Evolutionary conservation across 2,888 invertebrate species (phyloP).

Genomic region (Tyria jacobaeae): DNA sequence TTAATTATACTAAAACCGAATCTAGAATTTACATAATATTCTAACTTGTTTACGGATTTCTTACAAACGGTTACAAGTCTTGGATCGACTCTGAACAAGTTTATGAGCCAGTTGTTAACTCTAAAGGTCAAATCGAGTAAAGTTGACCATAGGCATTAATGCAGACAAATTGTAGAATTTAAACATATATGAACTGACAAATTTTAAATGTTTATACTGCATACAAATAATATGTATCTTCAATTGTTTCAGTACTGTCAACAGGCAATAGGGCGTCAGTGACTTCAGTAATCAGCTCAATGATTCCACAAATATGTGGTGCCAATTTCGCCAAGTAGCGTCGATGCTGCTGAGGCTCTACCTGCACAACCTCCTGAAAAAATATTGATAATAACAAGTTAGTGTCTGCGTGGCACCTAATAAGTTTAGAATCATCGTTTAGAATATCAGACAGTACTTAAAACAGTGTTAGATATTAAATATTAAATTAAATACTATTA

Average conservation of each 20-base stretch:
- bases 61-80: too few relatives aligned
- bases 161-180: too few relatives aligned
- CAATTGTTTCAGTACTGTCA: conserved; percentile 69
- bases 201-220: too few relatives aligned
- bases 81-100: too few relatives aligned
- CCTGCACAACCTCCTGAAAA: conserved; percentile 82
- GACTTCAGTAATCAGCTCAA: conserved; percentile 70
- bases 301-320: conserved; percentile 78
- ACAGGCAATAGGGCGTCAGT: conserved; percentile 79
- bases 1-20: too few relatives aligned
- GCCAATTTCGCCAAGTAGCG: conserved; percentile 80
- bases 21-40: too few relatives aligned
- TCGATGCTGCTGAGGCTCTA: conserved; percentile 73
- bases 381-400: conserved; percentile 85
- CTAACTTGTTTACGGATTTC: too few relatives aligned
- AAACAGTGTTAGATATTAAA: too few relatives aligned
- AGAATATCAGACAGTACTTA: too few relatives aligned
- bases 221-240: neutral
- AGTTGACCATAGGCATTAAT: neutral
- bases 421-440: neutral
- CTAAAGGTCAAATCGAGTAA: neutral
- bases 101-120: neutral
- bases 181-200: too few relatives aligned
- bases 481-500: too few relatives aligned
- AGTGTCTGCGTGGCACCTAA: neutral